Evolutionary conservation across 2,888 invertebrate species (phyloP), one percentile per base, ranked within the genome.

Genomic region (Eurois occulta): DNA sequence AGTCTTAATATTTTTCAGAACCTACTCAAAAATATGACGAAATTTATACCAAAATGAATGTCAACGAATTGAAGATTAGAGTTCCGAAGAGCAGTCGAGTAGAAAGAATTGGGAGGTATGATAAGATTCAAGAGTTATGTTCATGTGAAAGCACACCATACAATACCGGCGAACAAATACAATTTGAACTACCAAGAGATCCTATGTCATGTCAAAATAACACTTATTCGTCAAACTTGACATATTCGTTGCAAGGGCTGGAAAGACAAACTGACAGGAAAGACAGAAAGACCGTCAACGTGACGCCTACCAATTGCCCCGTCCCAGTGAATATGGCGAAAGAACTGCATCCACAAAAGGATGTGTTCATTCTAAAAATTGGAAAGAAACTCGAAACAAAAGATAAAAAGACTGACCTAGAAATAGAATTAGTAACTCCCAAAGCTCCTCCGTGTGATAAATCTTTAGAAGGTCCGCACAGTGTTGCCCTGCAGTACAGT

Each of bases 361-460:
- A 96, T 82, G 96, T 96, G 2, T 96, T 96, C 75, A 95, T 96
- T 86, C 90, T 96, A 11, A 96, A 96, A 91, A 96, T 96, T 78
- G 96, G 96, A 43, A 96, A 96, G 80, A 96, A 96, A 86, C 87
- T 96, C 35, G 96, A 96, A 89, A 95, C 95, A 0, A 93, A 94
- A 86, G 95, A 96, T 75, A 96, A 95, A 86, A 96, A 95, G 85
- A 96, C 96, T 38, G 96, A 96, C 82, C 92, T 96, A 18, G 96
- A 96, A 92, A 96, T 96, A 85, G 96, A 96, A 91, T 89, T 96
- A 1, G 91, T 95, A 1, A 96, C 96, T 3, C 96, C 96, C 21
- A 96, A 96, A 90, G 91, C 90, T 18, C 94, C 94, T 2, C 48
- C 62, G 21, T 75, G 80, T n/a, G 89, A 89, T 10, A 92, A 90